phyloP scores from a whole-genome alignment of 2,113 vertebrate species.

The Actenoides hombroni region DNA sequence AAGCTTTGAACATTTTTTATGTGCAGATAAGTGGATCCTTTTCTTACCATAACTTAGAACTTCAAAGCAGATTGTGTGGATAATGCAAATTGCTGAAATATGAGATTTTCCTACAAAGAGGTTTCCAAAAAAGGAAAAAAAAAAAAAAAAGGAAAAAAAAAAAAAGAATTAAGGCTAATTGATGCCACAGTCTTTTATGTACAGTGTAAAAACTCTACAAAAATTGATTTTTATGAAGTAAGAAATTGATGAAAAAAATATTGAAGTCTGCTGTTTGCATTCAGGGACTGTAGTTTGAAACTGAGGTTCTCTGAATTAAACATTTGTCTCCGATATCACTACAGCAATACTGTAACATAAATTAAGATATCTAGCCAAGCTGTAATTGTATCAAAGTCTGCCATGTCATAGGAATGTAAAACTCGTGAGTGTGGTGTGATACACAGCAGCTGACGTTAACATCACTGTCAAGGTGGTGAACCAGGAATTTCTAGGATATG shows the following conservation, averaged over 20 bases:
- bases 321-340: slow-evolving; percentile 48
- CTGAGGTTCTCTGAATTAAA: slow-evolving; percentile 51
- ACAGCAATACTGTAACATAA: slow-evolving; percentile 51
- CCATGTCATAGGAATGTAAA: slow-evolving; percentile 7
- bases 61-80: slow-evolving; percentile 98
- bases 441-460: background rate
- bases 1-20: slow-evolving; percentile 98
- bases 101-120: slow-evolving; percentile 88
- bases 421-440: slow-evolving; percentile 31
- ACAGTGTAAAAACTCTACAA: slow-evolving; percentile 73
- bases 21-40: slow-evolving; percentile 94
- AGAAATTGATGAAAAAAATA: slow-evolving; percentile 65
- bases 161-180: slow-evolving; percentile 89
- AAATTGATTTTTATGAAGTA: slow-evolving; percentile 83
- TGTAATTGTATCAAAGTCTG: slow-evolving; percentile 64
- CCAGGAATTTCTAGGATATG: background rate
- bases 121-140: slow-evolving; percentile 82
- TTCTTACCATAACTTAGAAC: slow-evolving; percentile 96
- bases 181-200: slow-evolving; percentile 92
- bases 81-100: slow-evolving; percentile 99
- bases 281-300: slow-evolving; percentile 32
- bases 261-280: slow-evolving; percentile 40
- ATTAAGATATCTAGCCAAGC: slow-evolving; percentile 35
- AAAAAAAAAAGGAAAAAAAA: slow-evolving; percentile 64
- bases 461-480: background rate